Evolutionary conservation across 2,797 vertebrate genomes (phyloP).

Genomic region (Parauchenoglanis ngamensis): DNA sequence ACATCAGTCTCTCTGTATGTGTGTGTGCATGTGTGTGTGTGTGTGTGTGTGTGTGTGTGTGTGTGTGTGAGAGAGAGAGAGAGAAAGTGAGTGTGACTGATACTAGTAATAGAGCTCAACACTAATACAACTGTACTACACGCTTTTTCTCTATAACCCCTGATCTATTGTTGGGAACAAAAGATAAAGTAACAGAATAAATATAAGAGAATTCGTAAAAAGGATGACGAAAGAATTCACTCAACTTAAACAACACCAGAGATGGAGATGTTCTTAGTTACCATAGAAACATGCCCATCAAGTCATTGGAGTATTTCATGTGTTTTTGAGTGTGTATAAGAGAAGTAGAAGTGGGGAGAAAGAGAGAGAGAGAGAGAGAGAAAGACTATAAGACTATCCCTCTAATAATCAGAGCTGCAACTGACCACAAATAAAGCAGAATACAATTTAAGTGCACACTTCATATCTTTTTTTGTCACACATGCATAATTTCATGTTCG

Average conservation of each 20-base stretch:
- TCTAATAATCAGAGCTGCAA: neutral
- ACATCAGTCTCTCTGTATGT: neutral
- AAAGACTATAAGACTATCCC: neutral
- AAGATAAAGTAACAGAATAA: neutral
- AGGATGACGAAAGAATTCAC: slow-evolving; percentile 43
- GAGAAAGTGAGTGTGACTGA: neutral
- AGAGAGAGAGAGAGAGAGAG: neutral
- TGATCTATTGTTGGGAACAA: slow-evolving; percentile 54
- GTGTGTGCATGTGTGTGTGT: too few relatives aligned
- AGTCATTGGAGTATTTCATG: slow-evolving; percentile 31
- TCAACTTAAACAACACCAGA: slow-evolving; percentile 43
- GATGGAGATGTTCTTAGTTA: slow-evolving; percentile 57
- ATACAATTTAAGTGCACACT: neutral
- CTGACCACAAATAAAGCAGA: neutral
- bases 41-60: too few relatives aligned
- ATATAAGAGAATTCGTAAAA: slow-evolving; percentile 46
- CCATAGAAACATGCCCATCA: slow-evolving; percentile 63
- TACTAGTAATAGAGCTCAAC: slow-evolving; percentile 12
- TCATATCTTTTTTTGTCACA: neutral
- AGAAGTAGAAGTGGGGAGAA: neutral
- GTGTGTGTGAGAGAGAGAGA: too few relatives aligned
- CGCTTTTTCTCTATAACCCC: slow-evolving; percentile 7
- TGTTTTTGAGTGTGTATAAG: neutral
- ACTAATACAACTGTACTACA: slow-evolving; percentile 2
- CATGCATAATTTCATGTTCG: neutral